Evolutionary conservation across 2,113 vertebrate species (phyloP), one percentile per base, ranked within the genome.

Genomic region (Carollia perspicillata): DNA sequence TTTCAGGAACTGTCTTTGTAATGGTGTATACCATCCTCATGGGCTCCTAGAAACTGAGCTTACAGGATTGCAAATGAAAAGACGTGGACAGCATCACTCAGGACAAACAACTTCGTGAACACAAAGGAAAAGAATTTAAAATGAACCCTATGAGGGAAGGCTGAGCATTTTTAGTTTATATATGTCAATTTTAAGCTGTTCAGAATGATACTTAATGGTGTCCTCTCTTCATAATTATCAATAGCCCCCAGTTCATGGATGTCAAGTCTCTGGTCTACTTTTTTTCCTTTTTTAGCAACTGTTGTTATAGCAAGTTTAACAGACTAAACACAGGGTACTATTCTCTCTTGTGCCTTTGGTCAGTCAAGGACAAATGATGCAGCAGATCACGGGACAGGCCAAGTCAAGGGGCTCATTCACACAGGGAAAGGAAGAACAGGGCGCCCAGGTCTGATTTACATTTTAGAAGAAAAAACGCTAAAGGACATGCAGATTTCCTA

Each of bases 1-100:
- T 96, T 92, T 83, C 13, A 83, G 90, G 63, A 68, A 47, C 66
- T 94, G 80, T 28, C 58, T 65, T 84, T 92, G 28, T 37, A 28
- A 90, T 8, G n/a, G 77, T 0, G 0, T 13, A 91, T 26, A 83
- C 23, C 26, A 40, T 91, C 78, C 53, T 49, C 28, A 44, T 9
- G 33, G 92, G 74, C 30, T 88, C 75, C 77, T 58, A 78, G 47
- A 93, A 93, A 66, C 69, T 60, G 37, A 65, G 22, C 49, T 84
- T 84, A 49, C 23, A 81, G 13, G 10, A 26, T 17, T 55, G 1
- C 79, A 37, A 89, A 81, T 49, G 28, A 74, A 91, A 69, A 91
- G n/a, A 87, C 37, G 58, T 3, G 80, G 65, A 33, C 16, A 74
- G 83, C 51, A 33, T 40, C 51, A n/a, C 87, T 84, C 69, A 85